phyloP scores from a whole-genome alignment of 2,113 vertebrate genomes.

The Psittacara wagleri region DNA sequence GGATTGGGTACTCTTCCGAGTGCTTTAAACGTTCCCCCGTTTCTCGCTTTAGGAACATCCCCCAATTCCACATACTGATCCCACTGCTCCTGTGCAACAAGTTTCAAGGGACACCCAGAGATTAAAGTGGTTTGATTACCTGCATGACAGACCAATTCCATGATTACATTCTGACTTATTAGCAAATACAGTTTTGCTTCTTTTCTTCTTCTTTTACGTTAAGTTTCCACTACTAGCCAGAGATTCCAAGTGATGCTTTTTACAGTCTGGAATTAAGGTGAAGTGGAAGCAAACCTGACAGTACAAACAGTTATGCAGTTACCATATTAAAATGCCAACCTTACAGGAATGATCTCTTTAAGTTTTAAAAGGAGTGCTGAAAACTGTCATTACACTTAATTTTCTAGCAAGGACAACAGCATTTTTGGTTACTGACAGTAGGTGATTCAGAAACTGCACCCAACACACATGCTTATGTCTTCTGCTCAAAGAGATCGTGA shows the following conservation, averaged over 20 bases:
- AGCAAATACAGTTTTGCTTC: not conserved
- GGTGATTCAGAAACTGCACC: not conserved
- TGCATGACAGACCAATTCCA: not conserved
- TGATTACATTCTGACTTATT: not conserved
- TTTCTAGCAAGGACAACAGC: slow-evolving; percentile 29
- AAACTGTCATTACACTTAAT: slow-evolving; percentile 30
- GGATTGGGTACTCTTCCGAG: not conserved
- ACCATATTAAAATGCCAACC: slow-evolving; percentile 45
- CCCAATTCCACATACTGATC: not conserved
- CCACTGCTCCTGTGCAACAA: not conserved
- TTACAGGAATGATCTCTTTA: slow-evolving; percentile 28
- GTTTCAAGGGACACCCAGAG: not conserved
- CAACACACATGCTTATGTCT: slow-evolving; percentile 26
- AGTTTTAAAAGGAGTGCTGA: slow-evolving; percentile 23
- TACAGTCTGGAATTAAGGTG: slow-evolving; percentile 62
- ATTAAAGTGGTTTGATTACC: not conserved
- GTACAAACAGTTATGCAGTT: slow-evolving; percentile 56
- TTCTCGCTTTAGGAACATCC: slow-evolving; percentile 18
- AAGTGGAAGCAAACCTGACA: slow-evolving; percentile 65
- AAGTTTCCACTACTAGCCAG: slow-evolving; percentile 33
- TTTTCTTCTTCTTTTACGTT: not conserved
- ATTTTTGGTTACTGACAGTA: slow-evolving; percentile 32
- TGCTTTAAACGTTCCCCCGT: not conserved
- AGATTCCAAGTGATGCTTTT: slow-evolving; percentile 57
- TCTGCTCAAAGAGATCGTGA: slow-evolving; percentile 89